Evolutionary conservation across 2,888 invertebrate species (phyloP).

Genomic region (Eugnorisma glareosa): DNA sequence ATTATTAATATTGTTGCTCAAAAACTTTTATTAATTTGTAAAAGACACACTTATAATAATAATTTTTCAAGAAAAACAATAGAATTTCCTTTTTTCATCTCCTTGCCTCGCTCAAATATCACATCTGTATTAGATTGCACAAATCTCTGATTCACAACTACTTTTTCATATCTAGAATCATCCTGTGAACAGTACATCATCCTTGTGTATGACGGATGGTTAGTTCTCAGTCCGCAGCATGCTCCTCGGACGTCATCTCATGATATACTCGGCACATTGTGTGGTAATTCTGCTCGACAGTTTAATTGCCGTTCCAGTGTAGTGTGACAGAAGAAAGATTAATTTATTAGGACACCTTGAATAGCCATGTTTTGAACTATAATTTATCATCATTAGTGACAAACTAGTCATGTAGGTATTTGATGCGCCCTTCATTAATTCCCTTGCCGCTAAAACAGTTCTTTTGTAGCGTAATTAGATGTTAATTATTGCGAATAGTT

Average conservation of each 20-base stretch:
- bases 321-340: slow-evolving; percentile 85
- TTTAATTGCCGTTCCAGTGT: slow-evolving; percentile 88
- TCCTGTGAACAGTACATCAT: slow-evolving; percentile 70
- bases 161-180: slow-evolving; percentile 48
- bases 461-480: slow-evolving; percentile 43
- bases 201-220: slow-evolving; percentile 82
- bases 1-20: not conserved
- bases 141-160: not conserved
- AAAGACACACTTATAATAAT: not conserved
- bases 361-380: slow-evolving; percentile 82
- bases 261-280: slow-evolving; percentile 89
- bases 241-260: slow-evolving; percentile 84
- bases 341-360: slow-evolving; percentile 88
- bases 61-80: not conserved
- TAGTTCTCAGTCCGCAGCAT: slow-evolving; percentile 74
- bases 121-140: not conserved
- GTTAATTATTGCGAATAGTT: slow-evolving; percentile 37
- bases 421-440: slow-evolving; percentile 63
- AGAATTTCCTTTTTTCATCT: not conserved
- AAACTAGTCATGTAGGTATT: slow-evolving; percentile 74
- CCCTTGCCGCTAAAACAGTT: slow-evolving; percentile 24
- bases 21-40: not conserved
- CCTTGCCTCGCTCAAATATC: not conserved
- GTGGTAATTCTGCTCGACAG: slow-evolving; percentile 87
- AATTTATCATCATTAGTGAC: slow-evolving; percentile 87